Conservation (phyloP, 2,888 invertebrate species). For the Glaucopsyche alexis region DNA sequence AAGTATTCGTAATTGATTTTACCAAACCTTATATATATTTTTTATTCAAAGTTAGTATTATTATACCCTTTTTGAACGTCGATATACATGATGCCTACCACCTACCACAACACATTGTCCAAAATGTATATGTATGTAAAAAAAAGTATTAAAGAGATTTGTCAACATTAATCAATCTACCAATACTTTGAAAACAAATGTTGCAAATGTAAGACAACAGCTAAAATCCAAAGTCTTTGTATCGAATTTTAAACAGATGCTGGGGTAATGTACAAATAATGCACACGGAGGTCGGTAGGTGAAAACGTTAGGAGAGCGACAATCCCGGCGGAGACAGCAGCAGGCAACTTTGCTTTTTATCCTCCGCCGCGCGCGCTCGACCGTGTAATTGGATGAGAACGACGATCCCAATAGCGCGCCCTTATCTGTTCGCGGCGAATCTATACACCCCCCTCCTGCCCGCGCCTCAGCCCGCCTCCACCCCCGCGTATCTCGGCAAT, state of each 20-base stretch:
- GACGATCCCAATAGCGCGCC: constrained; percentile 79
- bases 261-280: constrained; percentile 24
- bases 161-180: too few species aligned
- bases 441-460: constrained; percentile 52
- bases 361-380: constrained; percentile 75
- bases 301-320: constrained; percentile 74
- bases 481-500: constrained; percentile 58
- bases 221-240: background rate
- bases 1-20: too few species aligned
- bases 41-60: too few species aligned
- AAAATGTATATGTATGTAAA: too few species aligned
- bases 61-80: too few species aligned
- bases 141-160: too few species aligned
- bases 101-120: too few species aligned
- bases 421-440: constrained; percentile 79
- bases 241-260: constrained; percentile 20
- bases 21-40: too few species aligned
- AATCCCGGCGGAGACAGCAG: constrained; percentile 75
- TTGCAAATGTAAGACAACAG: too few species aligned
- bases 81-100: too few species aligned
- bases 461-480: constrained; percentile 49
- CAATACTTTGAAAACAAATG: too few species aligned
- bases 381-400: constrained; percentile 81
- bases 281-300: constrained; percentile 58
- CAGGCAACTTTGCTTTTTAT: constrained; percentile 72